Evolutionary conservation across 2,797 vertebrate genomes (phyloP).

Genomic region (Lerista edwardsae): DNA sequence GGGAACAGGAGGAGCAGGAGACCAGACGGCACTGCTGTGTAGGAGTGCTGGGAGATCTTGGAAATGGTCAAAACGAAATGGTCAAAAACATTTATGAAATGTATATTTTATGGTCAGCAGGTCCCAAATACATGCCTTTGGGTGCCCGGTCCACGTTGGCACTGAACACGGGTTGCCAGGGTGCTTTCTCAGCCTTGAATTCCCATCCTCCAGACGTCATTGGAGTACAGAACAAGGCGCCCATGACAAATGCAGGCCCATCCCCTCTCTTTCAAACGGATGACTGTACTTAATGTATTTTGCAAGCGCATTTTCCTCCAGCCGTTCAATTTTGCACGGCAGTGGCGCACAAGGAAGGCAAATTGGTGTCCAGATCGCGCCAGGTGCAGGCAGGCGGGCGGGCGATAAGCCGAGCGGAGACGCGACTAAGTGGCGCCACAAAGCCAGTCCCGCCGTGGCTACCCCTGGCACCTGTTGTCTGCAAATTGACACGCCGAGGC

Average conservation of each 20-base stretch:
- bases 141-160: too few relatives aligned
- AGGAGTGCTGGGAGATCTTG: too few relatives aligned
- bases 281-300: not conserved
- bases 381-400: not conserved
- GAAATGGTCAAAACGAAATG: too few relatives aligned
- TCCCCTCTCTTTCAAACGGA: not conserved
- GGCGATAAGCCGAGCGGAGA: not conserved
- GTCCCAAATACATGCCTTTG: too few relatives aligned
- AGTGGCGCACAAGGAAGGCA: fast-evolving
- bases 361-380: fast-evolving
- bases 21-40: too few relatives aligned
- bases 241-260: not conserved
- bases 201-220: not conserved
- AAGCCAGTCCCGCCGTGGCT: not conserved
- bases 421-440: not conserved
- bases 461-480: not conserved
- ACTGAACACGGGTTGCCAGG: too few relatives aligned
- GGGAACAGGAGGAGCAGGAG: too few relatives aligned
- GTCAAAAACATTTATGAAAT: too few relatives aligned
- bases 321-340: not conserved
- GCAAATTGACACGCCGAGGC: not conserved
- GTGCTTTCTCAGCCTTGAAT: not conserved
- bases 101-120: too few relatives aligned
- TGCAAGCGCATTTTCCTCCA: not conserved
- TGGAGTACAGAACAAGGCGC: not conserved